These are phyloP conservation scores for Agriopis aurantiaria DNA, from an alignment of 2,888 invertebrate genomes.

Conservation along the genomic window DNA sequence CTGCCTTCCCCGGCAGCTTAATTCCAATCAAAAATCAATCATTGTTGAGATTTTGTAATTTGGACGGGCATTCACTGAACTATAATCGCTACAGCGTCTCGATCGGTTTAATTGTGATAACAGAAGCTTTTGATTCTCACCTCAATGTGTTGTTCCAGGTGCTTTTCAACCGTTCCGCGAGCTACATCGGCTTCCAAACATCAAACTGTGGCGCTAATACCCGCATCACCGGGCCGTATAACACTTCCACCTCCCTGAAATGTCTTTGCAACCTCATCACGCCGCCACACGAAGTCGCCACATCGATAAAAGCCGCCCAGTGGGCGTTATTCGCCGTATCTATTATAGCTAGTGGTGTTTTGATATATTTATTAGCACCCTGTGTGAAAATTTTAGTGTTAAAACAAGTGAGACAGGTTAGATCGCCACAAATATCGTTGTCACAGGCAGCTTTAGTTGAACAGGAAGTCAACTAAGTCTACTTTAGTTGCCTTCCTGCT, in stretches of 20 bases:
- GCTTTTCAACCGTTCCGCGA: constrained; percentile 78
- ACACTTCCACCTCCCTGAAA: constrained; percentile 59
- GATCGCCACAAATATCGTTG: constrained; percentile 69
- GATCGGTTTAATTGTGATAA: too few species aligned
- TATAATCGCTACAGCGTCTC: too few species aligned
- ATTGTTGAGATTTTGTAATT: too few species aligned
- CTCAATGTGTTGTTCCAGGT: constrained; percentile 60
- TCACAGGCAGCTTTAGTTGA: constrained; percentile 75
- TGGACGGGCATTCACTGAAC: too few species aligned
- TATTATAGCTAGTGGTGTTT: constrained; percentile 66
- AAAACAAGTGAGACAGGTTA: constrained; percentile 53
- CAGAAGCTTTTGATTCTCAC: neutral
- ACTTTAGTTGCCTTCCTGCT: too few species aligned
- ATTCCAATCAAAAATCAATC: too few species aligned
- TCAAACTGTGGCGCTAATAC: constrained; percentile 77
- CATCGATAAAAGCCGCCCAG: constrained; percentile 74
- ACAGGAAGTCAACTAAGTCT: constrained; percentile 33
- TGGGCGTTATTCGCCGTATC: constrained; percentile 74
- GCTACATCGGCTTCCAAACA: constrained; percentile 77
- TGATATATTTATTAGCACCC: constrained; percentile 73
- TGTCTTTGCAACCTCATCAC: constrained; percentile 39
- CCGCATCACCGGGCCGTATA: constrained; percentile 73
- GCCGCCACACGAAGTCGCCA: constrained; percentile 58
- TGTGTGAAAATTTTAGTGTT: constrained; percentile 66
- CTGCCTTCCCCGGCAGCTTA: too few species aligned